Conservation (phyloP, 2,113 vertebrate genomes). For the Ageneiosus marmoratus region DNA sequence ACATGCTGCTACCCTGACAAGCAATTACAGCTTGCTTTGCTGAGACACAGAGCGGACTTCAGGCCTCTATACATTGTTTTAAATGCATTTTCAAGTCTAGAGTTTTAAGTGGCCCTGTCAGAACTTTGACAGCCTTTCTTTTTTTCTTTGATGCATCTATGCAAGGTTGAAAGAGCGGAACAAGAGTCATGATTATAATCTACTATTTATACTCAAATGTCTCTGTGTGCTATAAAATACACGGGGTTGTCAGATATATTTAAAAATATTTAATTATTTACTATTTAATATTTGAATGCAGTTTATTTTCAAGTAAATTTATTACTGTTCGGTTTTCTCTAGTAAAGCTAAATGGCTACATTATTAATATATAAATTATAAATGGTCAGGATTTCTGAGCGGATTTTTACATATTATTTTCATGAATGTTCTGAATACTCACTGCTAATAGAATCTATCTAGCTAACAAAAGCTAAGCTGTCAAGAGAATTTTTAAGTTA, state of each 20-base stretch:
- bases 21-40: slow-evolving; percentile 49
- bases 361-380: no score
- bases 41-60: neutral
- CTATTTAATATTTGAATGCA: no score
- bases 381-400: neutral
- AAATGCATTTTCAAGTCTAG: slow-evolving; percentile 17
- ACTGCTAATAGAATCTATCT: no score
- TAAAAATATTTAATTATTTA: no score
- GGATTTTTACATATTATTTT: neutral
- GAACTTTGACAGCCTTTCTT: neutral
- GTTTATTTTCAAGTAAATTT: no score
- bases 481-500: neutral
- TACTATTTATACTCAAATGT: slow-evolving; percentile 34
- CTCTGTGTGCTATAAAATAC: neutral
- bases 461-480: neutral
- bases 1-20: slow-evolving; percentile 29
- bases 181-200: slow-evolving; percentile 1
- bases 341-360: neutral
- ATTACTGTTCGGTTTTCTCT: neutral
- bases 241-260: no score
- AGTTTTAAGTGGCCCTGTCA: slow-evolving; percentile 27
- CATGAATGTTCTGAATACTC: neutral
- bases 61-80: slow-evolving; percentile 23
- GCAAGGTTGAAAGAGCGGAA: neutral
- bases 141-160: neutral